Conservation (phyloP, 2,888 invertebrate species). For the Galerucella pusilla region DNA sequence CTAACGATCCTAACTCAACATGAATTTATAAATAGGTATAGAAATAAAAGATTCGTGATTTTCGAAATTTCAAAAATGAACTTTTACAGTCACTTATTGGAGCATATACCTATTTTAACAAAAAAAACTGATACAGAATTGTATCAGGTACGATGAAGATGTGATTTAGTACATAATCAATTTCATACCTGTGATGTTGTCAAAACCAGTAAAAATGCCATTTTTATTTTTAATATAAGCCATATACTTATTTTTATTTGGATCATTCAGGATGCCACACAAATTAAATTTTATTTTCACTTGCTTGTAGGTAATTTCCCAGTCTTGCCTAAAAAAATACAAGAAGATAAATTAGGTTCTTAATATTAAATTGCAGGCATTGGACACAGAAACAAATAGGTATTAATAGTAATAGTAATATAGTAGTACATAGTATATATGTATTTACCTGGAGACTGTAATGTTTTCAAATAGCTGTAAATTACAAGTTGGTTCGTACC, state of each 20-base stretch:
- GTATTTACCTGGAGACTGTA: slow-evolving; percentile 9
- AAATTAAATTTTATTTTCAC: slow-evolving; percentile 21
- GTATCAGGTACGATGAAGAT: background rate
- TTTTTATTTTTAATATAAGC: slow-evolving; percentile 15
- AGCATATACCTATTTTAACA: too few relatives aligned
- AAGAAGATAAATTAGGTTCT: background rate
- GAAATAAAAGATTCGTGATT: too few relatives aligned
- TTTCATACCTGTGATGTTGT: background rate
- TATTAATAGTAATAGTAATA: background rate
- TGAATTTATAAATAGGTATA: too few relatives aligned
- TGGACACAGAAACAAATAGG: background rate
- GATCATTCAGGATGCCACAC: background rate
- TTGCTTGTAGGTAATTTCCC: background rate
- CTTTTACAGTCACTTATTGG: too few relatives aligned
- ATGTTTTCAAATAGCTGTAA: background rate
- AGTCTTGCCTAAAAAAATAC: slow-evolving; percentile 13
- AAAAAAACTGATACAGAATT: too few relatives aligned
- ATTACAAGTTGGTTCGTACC: slow-evolving; percentile 9
- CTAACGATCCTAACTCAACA: too few relatives aligned
- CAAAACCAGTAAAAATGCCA: background rate
- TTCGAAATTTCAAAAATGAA: too few relatives aligned
- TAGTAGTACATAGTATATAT: background rate
- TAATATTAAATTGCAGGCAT: too few relatives aligned
- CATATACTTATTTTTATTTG: background rate
- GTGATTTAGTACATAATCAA: background rate